A percentile compares a stretch with the other conserved stretches of the same genome.
These are phyloP conservation scores for Tipula lateralis DNA, from an alignment of 2,888 invertebrate genomes.

Conservation along the genomic window DNA sequence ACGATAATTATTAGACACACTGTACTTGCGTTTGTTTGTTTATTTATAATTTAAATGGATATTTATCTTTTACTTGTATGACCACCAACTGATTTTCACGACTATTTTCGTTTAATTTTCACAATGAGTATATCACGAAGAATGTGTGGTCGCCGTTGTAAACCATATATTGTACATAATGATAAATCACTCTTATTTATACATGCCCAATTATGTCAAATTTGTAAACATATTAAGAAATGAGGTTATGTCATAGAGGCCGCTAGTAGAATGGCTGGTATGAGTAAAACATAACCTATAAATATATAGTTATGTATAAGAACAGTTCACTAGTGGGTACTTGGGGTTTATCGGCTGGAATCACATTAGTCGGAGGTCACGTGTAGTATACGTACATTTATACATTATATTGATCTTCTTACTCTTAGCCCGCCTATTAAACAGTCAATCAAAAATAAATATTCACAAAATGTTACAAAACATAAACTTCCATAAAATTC, in stretches of 20 bases:
- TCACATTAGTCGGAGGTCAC: neutral
- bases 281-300: too few species aligned
- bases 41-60: neutral
- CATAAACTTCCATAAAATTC: neutral
- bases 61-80: neutral
- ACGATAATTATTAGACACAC: neutral
- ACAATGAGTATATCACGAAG: neutral
- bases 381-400: neutral
- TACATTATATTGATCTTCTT: neutral
- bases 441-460: neutral
- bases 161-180: neutral
- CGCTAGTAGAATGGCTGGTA: too few species aligned
- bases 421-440: slow-evolving; percentile 4
- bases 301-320: neutral
- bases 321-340: neutral
- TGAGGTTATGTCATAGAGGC: neutral
- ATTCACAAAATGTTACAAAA: neutral
- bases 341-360: neutral
- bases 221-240: neutral
- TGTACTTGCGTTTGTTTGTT: neutral
- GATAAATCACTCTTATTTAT: neutral
- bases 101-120: neutral
- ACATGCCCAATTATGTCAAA: neutral
- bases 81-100: slow-evolving; percentile 19
- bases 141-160: neutral